Percentiles rank a stretch among this genome's conserved stretches.
These are phyloP conservation scores for Bolborhynchus lineola DNA, from an alignment of 2,113 vertebrate species.

Conservation along the genomic window DNA sequence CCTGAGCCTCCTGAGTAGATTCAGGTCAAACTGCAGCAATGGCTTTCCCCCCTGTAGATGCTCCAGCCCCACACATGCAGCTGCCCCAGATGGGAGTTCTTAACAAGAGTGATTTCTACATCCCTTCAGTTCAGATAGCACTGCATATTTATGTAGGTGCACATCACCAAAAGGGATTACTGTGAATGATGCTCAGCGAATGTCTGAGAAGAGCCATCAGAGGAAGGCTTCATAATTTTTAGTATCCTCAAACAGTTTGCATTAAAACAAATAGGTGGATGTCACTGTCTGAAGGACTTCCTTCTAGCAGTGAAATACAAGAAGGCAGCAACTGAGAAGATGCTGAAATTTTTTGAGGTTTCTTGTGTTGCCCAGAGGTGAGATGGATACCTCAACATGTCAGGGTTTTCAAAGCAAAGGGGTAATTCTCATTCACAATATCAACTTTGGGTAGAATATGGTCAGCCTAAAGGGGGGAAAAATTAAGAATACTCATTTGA, in stretches of 20 bases:
- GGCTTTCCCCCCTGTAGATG: neutral
- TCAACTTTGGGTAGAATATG: neutral
- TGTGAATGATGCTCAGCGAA: neutral
- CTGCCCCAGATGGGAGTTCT: neutral
- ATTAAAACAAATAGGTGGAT: neutral
- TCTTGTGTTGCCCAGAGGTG: neutral
- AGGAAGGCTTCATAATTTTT: neutral
- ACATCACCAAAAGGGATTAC: neutral
- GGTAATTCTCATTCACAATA: neutral
- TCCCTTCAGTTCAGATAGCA: neutral
- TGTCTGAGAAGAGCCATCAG: neutral
- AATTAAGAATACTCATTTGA: neutral
- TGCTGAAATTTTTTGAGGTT: neutral
- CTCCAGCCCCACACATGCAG: neutral
- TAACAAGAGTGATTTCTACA: neutral
- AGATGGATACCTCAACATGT: neutral
- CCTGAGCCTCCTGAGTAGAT: neutral
- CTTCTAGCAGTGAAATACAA: neutral
- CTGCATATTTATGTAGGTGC: neutral
- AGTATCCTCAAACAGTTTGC: neutral
- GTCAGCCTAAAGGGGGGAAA: neutral
- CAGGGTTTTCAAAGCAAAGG: neutral
- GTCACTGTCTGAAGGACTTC: neutral
- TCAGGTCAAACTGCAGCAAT: neutral
- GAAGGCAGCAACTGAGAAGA: neutral